phyloP scores from a whole-genome alignment of 2,888 invertebrate species.

The Noctua janthina region DNA sequence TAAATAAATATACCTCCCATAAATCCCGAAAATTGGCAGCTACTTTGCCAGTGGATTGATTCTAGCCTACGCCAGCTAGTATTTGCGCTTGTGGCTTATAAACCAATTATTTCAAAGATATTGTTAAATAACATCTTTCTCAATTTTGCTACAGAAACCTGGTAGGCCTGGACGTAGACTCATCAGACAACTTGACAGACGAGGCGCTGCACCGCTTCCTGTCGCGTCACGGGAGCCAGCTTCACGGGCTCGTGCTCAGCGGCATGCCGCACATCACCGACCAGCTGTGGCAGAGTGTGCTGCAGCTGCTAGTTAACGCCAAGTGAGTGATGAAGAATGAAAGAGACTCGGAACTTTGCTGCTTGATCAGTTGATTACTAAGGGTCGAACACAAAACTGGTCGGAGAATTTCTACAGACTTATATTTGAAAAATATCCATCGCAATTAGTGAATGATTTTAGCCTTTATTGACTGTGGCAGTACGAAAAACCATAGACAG shows the following conservation, averaged over 20 bases:
- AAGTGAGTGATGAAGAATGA: slow-evolving; percentile 91
- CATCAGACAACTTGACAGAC: slow-evolving; percentile 98
- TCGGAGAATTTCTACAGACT: background rate
- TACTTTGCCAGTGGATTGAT: background rate
- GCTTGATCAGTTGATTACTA: background rate
- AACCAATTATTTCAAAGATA: background rate
- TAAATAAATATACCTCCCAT: no score
- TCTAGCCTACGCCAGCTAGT: background rate
- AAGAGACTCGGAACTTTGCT: no score
- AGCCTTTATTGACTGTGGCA: background rate
- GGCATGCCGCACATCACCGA: slow-evolving; percentile 99
- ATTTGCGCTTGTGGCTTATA: background rate
- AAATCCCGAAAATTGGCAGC: background rate
- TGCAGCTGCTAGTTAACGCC: slow-evolving; percentile 97
- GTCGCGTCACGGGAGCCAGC: slow-evolving; percentile 96
- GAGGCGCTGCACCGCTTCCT: slow-evolving; percentile 98
- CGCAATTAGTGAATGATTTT: background rate
- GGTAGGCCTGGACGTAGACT: slow-evolving; percentile 97
- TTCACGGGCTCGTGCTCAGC: slow-evolving; percentile 96
- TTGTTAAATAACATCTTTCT: background rate
- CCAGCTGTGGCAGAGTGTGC: slow-evolving; percentile 98
- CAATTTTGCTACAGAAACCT: slow-evolving; percentile 89
- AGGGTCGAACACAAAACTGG: background rate
- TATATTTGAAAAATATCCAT: background rate
- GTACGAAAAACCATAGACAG: background rate